Conservation (phyloP, 2,888 invertebrate genomes). For the Diaprepes abbreviatus region DNA sequence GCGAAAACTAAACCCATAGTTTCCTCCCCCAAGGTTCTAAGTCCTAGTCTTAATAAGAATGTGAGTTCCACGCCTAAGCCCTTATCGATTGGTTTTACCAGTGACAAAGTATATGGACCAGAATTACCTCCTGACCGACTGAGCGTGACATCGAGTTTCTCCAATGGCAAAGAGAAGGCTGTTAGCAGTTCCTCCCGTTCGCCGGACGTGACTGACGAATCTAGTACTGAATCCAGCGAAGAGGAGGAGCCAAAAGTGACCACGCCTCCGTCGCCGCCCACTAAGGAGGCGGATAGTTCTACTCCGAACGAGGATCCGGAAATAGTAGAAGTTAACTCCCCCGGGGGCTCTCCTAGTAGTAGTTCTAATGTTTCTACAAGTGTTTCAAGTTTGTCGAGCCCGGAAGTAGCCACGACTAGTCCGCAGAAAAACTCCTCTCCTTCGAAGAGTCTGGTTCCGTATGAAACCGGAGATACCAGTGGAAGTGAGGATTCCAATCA, state of each 20-base stretch:
- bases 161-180: constrained; percentile 37
- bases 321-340: not conserved
- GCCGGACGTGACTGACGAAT: constrained; percentile 35
- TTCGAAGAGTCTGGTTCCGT: constrained; percentile 65
- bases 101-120: constrained; percentile 64
- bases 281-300: constrained; percentile 45
- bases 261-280: constrained; percentile 20
- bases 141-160: constrained; percentile 10
- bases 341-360: constrained; percentile 34
- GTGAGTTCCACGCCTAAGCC: constrained; percentile 40
- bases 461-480: constrained; percentile 66
- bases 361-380: constrained; percentile 50
- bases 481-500: constrained; percentile 62
- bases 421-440: constrained; percentile 42
- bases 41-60: not conserved
- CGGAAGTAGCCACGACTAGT: constrained; percentile 40
- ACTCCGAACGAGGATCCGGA: constrained; percentile 24
- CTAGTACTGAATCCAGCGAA: constrained; percentile 37
- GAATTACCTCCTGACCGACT: constrained; percentile 61
- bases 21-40: not conserved
- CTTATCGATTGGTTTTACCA: constrained; percentile 60
- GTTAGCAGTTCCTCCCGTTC: constrained; percentile 33
- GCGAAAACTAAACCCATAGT: constrained; percentile 11
- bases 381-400: constrained; percentile 54
- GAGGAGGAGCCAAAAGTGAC: constrained; percentile 31